Evolutionary conservation across 2,888 invertebrate species (phyloP).

Genomic region (Agrotis exclamationis): DNA sequence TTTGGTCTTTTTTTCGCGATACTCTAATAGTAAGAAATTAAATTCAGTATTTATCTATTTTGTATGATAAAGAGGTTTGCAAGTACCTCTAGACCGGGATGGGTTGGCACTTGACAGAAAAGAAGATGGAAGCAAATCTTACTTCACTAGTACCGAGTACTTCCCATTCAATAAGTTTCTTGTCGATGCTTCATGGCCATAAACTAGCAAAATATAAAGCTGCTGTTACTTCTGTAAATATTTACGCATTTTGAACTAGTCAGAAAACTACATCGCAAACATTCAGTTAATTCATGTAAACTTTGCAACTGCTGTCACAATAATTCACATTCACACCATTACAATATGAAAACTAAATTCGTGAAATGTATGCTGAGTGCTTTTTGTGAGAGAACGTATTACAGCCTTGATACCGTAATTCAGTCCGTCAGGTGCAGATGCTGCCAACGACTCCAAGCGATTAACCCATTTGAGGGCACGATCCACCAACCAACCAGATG

Average conservation of each 20-base stretch:
- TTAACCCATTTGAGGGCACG: slow-evolving; percentile 88
- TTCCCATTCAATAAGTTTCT: no score
- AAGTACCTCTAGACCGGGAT: no score
- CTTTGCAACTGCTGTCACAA: slow-evolving; percentile 44
- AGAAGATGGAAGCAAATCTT: no score
- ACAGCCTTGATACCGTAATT: slow-evolving; percentile 84
- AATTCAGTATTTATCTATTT: no score
- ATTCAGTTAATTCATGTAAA: slow-evolving; percentile 12
- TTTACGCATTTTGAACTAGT: background rate
- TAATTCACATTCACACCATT: slow-evolving; percentile 53
- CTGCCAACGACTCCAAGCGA: slow-evolving; percentile 84
- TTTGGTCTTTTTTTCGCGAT: no score
- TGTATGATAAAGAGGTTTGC: no score
- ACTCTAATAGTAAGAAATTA: no score
- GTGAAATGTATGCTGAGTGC: slow-evolving; percentile 65
- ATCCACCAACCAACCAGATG: slow-evolving; percentile 69
- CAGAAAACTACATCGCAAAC: background rate
- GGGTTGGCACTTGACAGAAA: no score
- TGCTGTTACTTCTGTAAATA: background rate
- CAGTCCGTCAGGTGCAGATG: slow-evolving; percentile 89
- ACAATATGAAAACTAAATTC: slow-evolving; percentile 60
- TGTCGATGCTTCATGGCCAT: no score
- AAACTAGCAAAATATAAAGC: background rate
- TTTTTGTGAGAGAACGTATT: slow-evolving; percentile 77
- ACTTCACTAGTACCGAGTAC: no score